A percentile compares a stretch with the other conserved stretches of the same genome.
Conservation (phyloP, 1,140 invertebrate genomes). For the Papilio polytes region DNA sequence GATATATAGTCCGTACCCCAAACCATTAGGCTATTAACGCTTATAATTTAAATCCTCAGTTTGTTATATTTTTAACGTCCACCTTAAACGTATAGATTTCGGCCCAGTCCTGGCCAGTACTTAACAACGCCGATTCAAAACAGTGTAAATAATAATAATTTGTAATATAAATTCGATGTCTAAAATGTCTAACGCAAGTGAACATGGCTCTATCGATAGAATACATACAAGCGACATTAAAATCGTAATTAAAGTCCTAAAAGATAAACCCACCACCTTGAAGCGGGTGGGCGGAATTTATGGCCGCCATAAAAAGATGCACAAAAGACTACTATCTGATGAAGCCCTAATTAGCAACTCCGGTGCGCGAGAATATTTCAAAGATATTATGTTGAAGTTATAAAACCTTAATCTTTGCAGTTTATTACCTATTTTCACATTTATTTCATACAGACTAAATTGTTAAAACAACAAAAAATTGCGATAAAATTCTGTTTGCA, state of each 20-base stretch:
- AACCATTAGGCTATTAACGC: too few relatives aligned
- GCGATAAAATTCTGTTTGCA: constrained; percentile 45
- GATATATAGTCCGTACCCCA: too few relatives aligned
- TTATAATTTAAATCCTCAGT: too few relatives aligned
- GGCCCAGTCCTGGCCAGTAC: too few relatives aligned
- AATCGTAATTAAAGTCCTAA: constrained; percentile 60
- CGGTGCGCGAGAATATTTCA: constrained; percentile 48
- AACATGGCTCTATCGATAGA: not conserved
- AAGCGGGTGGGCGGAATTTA: constrained; percentile 66
- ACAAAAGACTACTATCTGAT: constrained; percentile 62
- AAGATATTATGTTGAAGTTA: not conserved
- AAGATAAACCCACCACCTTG: constrained; percentile 51
- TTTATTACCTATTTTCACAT: constrained; percentile 21
- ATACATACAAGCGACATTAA: constrained; percentile 26
- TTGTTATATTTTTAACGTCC: too few relatives aligned
- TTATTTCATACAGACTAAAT: not conserved
- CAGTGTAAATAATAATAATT: not conserved
- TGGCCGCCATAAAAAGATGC: constrained; percentile 63
- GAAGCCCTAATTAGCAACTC: constrained; percentile 53
- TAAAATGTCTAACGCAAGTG: not conserved
- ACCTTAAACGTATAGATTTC: too few relatives aligned
- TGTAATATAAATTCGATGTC: too few relatives aligned
- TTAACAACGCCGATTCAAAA: too few relatives aligned
- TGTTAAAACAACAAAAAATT: constrained; percentile 1
- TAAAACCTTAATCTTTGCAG: constrained; percentile 17